A percentile compares a stretch with the other conserved stretches of the same genome.
Conservation (phyloP, 2,113 vertebrate genomes). For the Phylloscopus whistleri region DNA sequence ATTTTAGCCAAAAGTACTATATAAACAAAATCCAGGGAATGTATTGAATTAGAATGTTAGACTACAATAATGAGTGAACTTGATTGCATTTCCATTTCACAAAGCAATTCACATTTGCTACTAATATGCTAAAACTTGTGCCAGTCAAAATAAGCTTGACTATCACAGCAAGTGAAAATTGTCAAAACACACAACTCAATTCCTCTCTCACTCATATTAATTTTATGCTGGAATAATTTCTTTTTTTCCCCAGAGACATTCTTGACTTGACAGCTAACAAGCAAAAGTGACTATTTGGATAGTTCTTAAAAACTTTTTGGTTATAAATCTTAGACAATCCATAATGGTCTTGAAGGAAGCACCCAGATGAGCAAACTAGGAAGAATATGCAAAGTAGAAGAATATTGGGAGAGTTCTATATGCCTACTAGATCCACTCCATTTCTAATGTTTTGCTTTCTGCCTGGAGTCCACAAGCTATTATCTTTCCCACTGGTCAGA, state of each 20-base stretch:
- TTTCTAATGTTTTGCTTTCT: not conserved
- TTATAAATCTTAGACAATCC: not conserved
- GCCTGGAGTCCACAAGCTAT: not conserved
- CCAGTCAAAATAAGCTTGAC: slow-evolving; percentile 47
- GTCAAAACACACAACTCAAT: slow-evolving; percentile 5
- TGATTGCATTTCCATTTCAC: slow-evolving; percentile 36
- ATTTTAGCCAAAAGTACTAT: slow-evolving; percentile 13
- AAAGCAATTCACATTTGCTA: slow-evolving; percentile 27
- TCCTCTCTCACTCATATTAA: not conserved
- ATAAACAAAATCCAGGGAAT: not conserved
- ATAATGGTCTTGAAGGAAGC: not conserved
- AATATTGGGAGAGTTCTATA: not conserved
- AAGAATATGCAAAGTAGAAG: not conserved
- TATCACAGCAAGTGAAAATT: slow-evolving; percentile 18
- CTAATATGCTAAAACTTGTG: slow-evolving; percentile 22
- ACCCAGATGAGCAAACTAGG: not conserved
- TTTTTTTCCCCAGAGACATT: not conserved
- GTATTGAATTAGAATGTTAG: slow-evolving; percentile 10
- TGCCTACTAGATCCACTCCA: not conserved
- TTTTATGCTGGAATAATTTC: not conserved
- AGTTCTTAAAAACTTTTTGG: not conserved
- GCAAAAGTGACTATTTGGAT: not conserved
- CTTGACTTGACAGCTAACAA: not conserved
- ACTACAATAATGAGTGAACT: not conserved
- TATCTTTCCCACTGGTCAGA: not conserved